Evolutionary conservation across 2,888 invertebrate species (phyloP), one percentile per base, ranked within the genome.

Genomic region (Hecatera dysodea): DNA sequence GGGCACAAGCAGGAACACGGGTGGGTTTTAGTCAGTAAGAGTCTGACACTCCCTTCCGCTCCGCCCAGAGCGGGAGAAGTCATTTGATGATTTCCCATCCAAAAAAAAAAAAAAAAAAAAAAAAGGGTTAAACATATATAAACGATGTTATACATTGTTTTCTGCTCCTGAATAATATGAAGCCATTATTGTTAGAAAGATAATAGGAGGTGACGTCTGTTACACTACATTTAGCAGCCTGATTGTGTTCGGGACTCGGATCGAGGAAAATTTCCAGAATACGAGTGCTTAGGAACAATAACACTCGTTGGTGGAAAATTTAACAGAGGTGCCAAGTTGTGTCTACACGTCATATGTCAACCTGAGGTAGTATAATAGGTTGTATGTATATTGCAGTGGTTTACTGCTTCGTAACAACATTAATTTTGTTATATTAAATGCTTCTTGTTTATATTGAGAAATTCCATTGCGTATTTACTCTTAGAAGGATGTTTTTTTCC

Each of bases 71-170:
- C n/a, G n/a, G n/a, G n/a, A n/a, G n/a, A n/a, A n/a, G n/a, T n/a
- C n/a, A n/a, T n/a, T n/a, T n/a, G n/a, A n/a, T n/a, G n/a, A n/a
- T n/a, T n/a, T n/a, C n/a, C n/a, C n/a, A n/a, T n/a, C n/a, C n/a
- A n/a, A n/a, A n/a, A n/a, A n/a, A n/a, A n/a, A n/a, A n/a, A n/a
- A n/a, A n/a, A n/a, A n/a, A n/a, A n/a, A n/a, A n/a, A n/a, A n/a
- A n/a, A n/a, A n/a, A n/a, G 12, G 33, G 27, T 22, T 27, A 33
- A 80, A 65, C 59, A 63, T 44, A 55, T 48, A 62, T 9, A 71
- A n/a, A n/a, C 56, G 52, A 52, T 71, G 56, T 67, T 67, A 24
- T 11, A 15, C 52, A 39, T 61, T 81, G 52, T 64, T 62, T 60
- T 44, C 24, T 33, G 9, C 33, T 55, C 15, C 36, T 63, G 55